phyloP scores from a whole-genome alignment of 2,797 vertebrate species.

The Labroides dimidiatus region DNA sequence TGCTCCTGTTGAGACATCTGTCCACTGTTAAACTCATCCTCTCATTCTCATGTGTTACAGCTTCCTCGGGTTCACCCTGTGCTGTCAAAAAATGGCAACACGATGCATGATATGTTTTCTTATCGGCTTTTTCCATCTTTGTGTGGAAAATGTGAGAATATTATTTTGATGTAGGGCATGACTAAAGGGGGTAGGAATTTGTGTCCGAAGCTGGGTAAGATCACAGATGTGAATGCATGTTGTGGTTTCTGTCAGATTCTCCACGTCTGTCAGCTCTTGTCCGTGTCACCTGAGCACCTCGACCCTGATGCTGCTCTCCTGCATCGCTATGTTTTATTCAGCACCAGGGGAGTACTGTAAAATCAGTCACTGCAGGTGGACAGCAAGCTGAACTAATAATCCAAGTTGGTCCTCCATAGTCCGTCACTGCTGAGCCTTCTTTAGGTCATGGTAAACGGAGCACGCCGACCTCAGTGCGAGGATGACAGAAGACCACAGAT shows the following conservation, averaged over 20 bases:
- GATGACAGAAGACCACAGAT: constrained; percentile 81
- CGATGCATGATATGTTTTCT: neutral
- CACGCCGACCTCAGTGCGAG: constrained; percentile 52
- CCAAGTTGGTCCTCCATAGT: constrained; percentile 30
- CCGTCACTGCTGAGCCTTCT: constrained; percentile 28
- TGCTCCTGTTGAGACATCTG: constrained; percentile 53
- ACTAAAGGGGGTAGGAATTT: neutral
- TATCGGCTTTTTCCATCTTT: neutral
- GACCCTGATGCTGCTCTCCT: constrained; percentile 77
- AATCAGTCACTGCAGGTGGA: constrained; percentile 78
- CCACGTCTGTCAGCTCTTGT: constrained; percentile 34
- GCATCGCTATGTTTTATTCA: constrained; percentile 91
- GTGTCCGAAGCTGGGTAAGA: neutral
- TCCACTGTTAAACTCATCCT: constrained; percentile 41
- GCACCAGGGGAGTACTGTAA: constrained; percentile 83
- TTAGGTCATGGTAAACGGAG: constrained; percentile 25
- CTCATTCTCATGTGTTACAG: constrained; percentile 31
- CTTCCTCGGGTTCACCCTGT: constrained; percentile 7
- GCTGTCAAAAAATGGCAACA: neutral
- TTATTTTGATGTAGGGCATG: neutral
- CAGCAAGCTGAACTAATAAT: constrained; percentile 57
- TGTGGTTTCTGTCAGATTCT: constrained; percentile 74
- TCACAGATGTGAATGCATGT: constrained; percentile 32
- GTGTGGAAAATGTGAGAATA: neutral
- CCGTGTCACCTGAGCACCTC: constrained; percentile 81